Conservation (phyloP, 2,888 invertebrate species). For the Colletes collaris region DNA sequence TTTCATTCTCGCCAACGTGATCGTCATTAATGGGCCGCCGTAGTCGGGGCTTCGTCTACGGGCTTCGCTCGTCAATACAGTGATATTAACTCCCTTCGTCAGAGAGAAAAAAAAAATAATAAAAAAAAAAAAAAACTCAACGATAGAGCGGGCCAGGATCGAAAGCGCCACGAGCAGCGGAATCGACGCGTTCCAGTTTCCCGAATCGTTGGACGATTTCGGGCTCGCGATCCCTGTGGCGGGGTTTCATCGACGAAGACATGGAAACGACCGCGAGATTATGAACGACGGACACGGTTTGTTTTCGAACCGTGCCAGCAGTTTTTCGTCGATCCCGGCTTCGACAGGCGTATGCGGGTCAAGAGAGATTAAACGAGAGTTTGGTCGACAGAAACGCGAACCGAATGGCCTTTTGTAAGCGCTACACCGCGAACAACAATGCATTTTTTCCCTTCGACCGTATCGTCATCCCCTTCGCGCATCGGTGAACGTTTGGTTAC, state of each 20-base stretch:
- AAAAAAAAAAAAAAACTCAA: conserved; percentile 2
- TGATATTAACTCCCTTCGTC: conserved; percentile 14
- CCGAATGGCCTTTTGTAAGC: conserved; percentile 44
- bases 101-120: too few relatives aligned
- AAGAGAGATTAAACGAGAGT: conserved; percentile 64
- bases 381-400: conserved; percentile 38
- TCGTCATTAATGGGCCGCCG: conserved; percentile 66
- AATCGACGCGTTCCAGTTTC: too few relatives aligned
- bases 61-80: conserved; percentile 44
- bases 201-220: too few relatives aligned
- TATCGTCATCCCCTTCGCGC: not conserved
- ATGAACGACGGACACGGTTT: not conserved
- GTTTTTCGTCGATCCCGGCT: conserved; percentile 22
- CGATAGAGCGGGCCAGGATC: conserved; percentile 19
- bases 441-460: conserved; percentile 48
- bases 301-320: conserved; percentile 7
- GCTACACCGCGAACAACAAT: conserved; percentile 51
- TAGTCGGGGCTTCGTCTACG: conserved; percentile 36
- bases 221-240: not conserved
- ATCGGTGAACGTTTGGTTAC: conserved; percentile 53
- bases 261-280: not conserved
- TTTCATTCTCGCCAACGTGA: conserved; percentile 59
- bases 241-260: conserved; percentile 1
- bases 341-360: conserved; percentile 50
- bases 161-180: too few relatives aligned